Conservation (phyloP, 2,888 invertebrate species). For the Ctenicera cuprea region DNA sequence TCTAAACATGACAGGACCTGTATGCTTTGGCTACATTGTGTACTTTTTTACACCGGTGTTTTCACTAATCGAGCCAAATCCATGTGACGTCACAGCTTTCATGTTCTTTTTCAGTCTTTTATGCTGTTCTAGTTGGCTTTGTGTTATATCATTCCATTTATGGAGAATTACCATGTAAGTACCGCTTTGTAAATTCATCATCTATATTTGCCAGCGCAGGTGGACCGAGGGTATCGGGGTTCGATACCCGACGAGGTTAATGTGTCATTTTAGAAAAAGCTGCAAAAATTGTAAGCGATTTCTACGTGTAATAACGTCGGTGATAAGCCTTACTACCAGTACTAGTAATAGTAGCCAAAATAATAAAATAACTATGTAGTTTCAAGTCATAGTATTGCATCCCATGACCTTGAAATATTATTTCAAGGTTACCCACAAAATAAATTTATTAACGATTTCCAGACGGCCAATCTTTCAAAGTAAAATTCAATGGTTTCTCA, state of each 20-base stretch:
- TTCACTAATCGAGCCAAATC: slow-evolving; percentile 66
- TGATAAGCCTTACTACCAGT: no score
- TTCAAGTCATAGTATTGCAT: slow-evolving; percentile 58
- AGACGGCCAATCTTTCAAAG: slow-evolving; percentile 70
- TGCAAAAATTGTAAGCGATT: no score
- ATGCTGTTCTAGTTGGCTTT: slow-evolving; percentile 83
- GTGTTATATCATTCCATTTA: slow-evolving; percentile 80
- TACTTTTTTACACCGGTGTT: slow-evolving; percentile 76
- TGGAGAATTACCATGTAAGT: slow-evolving; percentile 81
- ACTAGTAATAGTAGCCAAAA: no score
- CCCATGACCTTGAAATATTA: no score
- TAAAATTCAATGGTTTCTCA: slow-evolving; percentile 74
- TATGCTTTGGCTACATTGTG: slow-evolving; percentile 76
- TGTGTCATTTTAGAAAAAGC: no score
- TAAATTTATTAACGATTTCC: slow-evolving; percentile 51
- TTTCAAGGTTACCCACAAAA: no score
- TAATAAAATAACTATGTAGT: no score
- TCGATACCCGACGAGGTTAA: no score
- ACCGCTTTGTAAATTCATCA: no score
- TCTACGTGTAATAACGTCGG: no score
- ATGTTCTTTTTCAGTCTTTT: slow-evolving; percentile 74
- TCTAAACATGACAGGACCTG: slow-evolving; percentile 77
- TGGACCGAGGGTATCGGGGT: no score
- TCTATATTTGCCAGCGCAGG: no score
- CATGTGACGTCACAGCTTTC: slow-evolving; percentile 74